A percentile compares a stretch with the other conserved stretches of the same genome.
These are phyloP conservation scores for Pachyrhynchus sulphureomaculatus DNA, from an alignment of 1,140 invertebrate genomes.

Conservation along the genomic window DNA sequence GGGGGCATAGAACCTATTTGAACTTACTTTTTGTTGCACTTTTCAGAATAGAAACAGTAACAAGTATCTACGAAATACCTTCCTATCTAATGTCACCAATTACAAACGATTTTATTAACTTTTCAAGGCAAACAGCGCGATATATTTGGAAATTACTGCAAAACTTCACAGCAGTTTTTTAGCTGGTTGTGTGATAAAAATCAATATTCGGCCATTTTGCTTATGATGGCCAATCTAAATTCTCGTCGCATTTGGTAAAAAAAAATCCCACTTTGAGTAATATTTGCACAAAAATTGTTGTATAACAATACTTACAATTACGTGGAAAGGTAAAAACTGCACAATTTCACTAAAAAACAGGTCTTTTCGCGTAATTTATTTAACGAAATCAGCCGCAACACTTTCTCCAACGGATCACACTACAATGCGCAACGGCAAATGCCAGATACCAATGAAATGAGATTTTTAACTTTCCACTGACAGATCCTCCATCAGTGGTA, in stretches of 20 bases:
- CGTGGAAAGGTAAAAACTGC: slow-evolving; percentile 7
- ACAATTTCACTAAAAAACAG: slow-evolving; percentile 18
- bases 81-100: not conserved
- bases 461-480: not conserved
- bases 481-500: not conserved
- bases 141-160: slow-evolving; percentile 4
- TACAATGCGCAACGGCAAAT: slow-evolving; percentile 9
- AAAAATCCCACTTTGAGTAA: not conserved
- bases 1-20: not conserved
- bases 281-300: not conserved
- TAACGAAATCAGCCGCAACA: slow-evolving; percentile 15
- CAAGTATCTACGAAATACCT: not conserved
- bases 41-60: not conserved
- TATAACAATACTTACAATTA: slow-evolving; percentile 12
- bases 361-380: slow-evolving; percentile 15
- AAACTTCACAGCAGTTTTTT: slow-evolving; percentile 12
- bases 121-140: slow-evolving; percentile 7
- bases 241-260: slow-evolving; percentile 18
- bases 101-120: not conserved
- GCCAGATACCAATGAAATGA: slow-evolving; percentile 1
- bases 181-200: slow-evolving; percentile 36
- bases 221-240: slow-evolving; percentile 28
- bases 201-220: slow-evolving; percentile 47
- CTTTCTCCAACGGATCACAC: slow-evolving; percentile 18
- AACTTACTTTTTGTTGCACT: not conserved